These are phyloP conservation scores for Odontocolon sp. DNA, from an alignment of 2,888 invertebrate species.

Conservation along the genomic window DNA sequence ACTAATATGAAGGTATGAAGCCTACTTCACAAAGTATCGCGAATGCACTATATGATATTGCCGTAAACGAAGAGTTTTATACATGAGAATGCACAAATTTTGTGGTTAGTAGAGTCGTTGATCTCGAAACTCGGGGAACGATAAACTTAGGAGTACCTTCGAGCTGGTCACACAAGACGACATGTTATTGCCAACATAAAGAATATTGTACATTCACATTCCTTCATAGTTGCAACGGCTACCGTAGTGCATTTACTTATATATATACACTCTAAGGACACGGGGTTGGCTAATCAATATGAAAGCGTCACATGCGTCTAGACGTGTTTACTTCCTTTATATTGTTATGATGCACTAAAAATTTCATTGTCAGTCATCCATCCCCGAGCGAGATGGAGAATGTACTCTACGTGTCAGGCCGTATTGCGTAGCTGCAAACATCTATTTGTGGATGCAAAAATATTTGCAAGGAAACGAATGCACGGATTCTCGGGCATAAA, in stretches of 20 bases:
- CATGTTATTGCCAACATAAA: slow-evolving; percentile 35
- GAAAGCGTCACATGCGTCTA: slow-evolving; percentile 62
- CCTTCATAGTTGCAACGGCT: background rate
- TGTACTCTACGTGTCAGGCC: no score
- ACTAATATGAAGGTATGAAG: background rate
- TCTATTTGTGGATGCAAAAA: no score
- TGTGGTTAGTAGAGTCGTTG: slow-evolving; percentile 16
- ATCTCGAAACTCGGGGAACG: slow-evolving; percentile 12
- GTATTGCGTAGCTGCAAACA: no score
- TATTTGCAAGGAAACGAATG: no score
- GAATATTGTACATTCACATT: slow-evolving; percentile 26
- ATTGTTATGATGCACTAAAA: slow-evolving; percentile 58
- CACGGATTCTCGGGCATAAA: background rate
- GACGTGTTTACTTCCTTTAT: slow-evolving; percentile 63
- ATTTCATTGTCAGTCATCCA: slow-evolving; percentile 41
- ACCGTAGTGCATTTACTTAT: background rate
- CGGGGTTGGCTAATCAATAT: slow-evolving; percentile 63
- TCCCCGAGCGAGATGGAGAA: slow-evolving; percentile 19
- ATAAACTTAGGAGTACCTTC: background rate
- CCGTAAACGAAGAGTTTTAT: background rate
- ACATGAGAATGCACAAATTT: background rate
- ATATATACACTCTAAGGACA: slow-evolving; percentile 40
- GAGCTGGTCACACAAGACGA: slow-evolving; percentile 2
- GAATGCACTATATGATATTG: background rate
- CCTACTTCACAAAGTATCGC: background rate